Conservation (phyloP, 2,797 vertebrate species). For the Thunnus albacares region DNA sequence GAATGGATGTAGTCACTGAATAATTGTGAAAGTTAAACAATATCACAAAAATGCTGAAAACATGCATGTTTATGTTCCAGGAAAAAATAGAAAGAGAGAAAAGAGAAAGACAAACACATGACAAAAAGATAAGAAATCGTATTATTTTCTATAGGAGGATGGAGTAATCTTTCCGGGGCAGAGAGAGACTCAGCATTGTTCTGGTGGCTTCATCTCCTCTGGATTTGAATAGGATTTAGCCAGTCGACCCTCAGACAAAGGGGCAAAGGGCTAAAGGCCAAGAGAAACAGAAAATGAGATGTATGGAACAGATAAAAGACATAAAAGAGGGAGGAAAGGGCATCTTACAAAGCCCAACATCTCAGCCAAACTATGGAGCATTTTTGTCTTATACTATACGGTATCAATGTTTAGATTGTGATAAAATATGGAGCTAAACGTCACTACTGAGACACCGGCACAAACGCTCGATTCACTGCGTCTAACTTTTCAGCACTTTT, state of each 20-base stretch:
- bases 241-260: constrained; percentile 27
- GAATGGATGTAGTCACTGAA: constrained; percentile 22
- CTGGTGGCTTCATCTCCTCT: constrained; percentile 54
- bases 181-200: constrained; percentile 34
- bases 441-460: not conserved
- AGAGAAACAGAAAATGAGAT: constrained; percentile 30
- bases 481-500: not conserved
- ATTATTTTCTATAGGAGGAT: constrained; percentile 33
- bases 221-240: constrained; percentile 58
- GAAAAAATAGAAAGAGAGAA: not conserved
- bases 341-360: not conserved
- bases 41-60: not conserved
- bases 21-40: constrained; percentile 6
- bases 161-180: constrained; percentile 36
- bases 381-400: too few relatives aligned
- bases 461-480: constrained; percentile 7
- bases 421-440: not conserved
- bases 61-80: not conserved
- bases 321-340: not conserved
- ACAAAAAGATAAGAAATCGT: constrained; percentile 10
- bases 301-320: constrained; percentile 38
- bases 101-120: constrained; percentile 1
- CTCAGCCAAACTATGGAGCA: not conserved
- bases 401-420: not conserved
- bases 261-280: constrained; percentile 41